Conservation (phyloP, 1,140 invertebrate species). For the Drosophila ananassae region DNA sequence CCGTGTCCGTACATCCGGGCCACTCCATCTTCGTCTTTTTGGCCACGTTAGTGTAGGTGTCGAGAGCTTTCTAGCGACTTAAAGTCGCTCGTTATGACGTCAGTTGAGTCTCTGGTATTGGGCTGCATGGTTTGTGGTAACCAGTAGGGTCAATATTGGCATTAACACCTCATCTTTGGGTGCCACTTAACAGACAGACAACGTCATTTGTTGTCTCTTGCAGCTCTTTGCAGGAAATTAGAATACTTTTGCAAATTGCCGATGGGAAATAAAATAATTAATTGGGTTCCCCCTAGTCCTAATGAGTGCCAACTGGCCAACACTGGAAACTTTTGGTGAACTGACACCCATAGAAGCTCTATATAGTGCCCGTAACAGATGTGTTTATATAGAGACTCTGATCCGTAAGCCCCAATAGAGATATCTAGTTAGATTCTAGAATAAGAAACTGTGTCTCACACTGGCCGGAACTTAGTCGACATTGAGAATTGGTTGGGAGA, state of each 20-base stretch:
- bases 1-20: slow-evolving; percentile 6
- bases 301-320: no score
- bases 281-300: slow-evolving; percentile 10
- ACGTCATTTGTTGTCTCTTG: slow-evolving; percentile 44
- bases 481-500: slow-evolving; percentile 26
- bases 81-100: slow-evolving; percentile 47
- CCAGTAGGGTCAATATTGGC: slow-evolving; percentile 42
- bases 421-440: neutral
- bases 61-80: slow-evolving; percentile 20
- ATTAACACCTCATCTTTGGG: slow-evolving; percentile 52
- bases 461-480: slow-evolving; percentile 38
- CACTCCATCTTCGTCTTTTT: slow-evolving; percentile 1
- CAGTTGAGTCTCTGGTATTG: slow-evolving; percentile 5
- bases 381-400: slow-evolving; percentile 41
- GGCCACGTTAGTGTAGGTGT: slow-evolving; percentile 3
- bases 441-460: slow-evolving; percentile 27
- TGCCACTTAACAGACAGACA: slow-evolving; percentile 47
- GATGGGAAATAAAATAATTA: slow-evolving; percentile 41
- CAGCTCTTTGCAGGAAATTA: slow-evolving; percentile 23
- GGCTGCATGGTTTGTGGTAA: slow-evolving; percentile 31
- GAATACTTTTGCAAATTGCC: slow-evolving; percentile 38
- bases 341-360: neutral
- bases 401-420: slow-evolving; percentile 7
- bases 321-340: neutral
- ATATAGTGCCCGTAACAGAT: slow-evolving; percentile 24